phyloP scores from a whole-genome alignment of 2,113 vertebrate species.

The Cercopithecus mona region DNA sequence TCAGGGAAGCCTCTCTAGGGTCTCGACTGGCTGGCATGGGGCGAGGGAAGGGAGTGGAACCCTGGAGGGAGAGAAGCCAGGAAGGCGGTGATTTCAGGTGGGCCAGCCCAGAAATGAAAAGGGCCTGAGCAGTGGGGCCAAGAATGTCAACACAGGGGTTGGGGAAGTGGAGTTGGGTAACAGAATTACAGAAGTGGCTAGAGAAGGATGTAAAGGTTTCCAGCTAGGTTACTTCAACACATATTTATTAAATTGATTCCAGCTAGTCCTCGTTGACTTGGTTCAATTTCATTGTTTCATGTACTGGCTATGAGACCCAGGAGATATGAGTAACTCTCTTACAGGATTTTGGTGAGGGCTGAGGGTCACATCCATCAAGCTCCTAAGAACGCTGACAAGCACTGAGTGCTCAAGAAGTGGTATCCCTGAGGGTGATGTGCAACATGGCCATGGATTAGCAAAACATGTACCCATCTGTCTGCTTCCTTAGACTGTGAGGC shows the following conservation, averaged over 20 bases:
- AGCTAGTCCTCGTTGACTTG: not conserved
- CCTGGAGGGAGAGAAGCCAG: not conserved
- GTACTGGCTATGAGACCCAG: not conserved
- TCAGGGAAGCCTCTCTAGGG: not conserved
- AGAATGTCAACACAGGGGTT: not conserved
- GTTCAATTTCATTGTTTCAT: not conserved
- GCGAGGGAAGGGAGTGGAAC: not conserved
- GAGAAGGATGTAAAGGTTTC: not conserved
- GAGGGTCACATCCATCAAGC: not conserved
- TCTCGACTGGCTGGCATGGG: not conserved
- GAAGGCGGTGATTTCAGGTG: rapidly evolving
- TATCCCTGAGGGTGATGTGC: rapidly evolving
- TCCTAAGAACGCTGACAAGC: not conserved
- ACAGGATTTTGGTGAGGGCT: not conserved
- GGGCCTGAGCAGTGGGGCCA: not conserved
- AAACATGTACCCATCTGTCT: not conserved
- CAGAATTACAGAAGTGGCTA: not conserved
- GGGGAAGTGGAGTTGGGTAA: not conserved
- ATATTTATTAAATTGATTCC: not conserved
- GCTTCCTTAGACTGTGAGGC: not conserved
- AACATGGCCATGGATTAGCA: not conserved
- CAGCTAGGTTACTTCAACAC: not conserved
- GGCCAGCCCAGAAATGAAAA: not conserved
- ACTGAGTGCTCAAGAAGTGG: not conserved
- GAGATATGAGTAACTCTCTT: not conserved